A percentile compares a stretch with the other conserved stretches of the same genome.
These are phyloP conservation scores for Callithrix jacchus DNA, from an alignment of 2,113 vertebrate genomes.

Conservation along the genomic window DNA sequence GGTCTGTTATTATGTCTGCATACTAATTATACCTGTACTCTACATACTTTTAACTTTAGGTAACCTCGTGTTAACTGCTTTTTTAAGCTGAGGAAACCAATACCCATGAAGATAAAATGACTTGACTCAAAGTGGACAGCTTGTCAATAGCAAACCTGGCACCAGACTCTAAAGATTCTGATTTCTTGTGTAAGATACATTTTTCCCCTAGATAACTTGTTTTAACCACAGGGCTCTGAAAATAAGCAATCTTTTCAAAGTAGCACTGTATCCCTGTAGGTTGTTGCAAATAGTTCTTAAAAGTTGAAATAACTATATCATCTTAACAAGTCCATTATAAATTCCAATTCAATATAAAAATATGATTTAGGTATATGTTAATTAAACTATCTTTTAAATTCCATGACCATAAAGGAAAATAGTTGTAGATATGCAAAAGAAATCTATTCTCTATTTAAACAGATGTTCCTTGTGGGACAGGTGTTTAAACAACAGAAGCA, in stretches of 20 bases:
- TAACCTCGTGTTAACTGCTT: conserved; percentile 31
- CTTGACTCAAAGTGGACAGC: not conserved
- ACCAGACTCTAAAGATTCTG: not conserved
- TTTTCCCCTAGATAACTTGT: not conserved
- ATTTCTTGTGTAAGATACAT: not conserved
- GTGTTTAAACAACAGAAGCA: not conserved
- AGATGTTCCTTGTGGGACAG: not conserved
- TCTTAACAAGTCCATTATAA: not conserved
- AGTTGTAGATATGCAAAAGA: not conserved
- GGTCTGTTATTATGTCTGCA: not conserved
- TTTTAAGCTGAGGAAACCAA: conserved; percentile 41
- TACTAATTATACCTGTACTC: not conserved
- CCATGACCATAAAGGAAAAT: not conserved
- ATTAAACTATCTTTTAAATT: conserved; percentile 51
- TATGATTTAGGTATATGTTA: not conserved
- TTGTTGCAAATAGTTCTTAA: not conserved
- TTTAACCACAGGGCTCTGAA: not conserved
- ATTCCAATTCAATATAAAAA: conserved; percentile 11
- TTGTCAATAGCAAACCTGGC: conserved; percentile 40
- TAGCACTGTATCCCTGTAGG: not conserved
- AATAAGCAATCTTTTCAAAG: conserved; percentile 26
- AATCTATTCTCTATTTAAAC: not conserved
- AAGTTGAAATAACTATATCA: conserved; percentile 7
- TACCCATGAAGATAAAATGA: conserved; percentile 34
- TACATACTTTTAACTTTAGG: conserved; percentile 25